Evolutionary conservation across 2,888 invertebrate genomes (phyloP).

Genomic region (Torymus texanus): DNA sequence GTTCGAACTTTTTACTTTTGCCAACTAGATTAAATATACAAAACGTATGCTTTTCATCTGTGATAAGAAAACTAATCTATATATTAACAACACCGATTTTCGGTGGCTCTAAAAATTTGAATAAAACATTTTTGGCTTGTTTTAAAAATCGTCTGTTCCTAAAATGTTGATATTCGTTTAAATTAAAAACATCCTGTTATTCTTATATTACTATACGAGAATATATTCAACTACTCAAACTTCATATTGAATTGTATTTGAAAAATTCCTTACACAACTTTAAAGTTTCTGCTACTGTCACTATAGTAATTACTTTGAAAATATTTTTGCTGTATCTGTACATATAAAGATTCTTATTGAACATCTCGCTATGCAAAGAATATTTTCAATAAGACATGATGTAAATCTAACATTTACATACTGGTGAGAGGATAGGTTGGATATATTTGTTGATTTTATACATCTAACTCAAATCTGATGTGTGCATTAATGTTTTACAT

Average conservation of each 20-base stretch:
- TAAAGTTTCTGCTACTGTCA: not conserved
- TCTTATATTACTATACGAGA: too few species aligned
- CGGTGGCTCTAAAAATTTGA: too few species aligned
- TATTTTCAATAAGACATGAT: slow-evolving; percentile 25
- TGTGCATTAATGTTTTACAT: not conserved
- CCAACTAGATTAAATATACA: too few species aligned
- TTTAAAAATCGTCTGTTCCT: slow-evolving; percentile 15
- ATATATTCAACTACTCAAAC: too few species aligned
- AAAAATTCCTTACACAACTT: slow-evolving; percentile 20
- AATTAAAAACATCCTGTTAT: too few species aligned
- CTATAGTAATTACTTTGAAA: slow-evolving; percentile 13
- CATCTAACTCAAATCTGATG: not conserved
- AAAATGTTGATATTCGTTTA: slow-evolving; percentile 22
- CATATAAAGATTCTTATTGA: slow-evolving; percentile 3
- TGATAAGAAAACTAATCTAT: too few species aligned
- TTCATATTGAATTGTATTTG: slow-evolving; percentile 4
- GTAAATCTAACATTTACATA: not conserved
- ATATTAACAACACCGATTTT: too few species aligned
- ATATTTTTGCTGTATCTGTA: slow-evolving; percentile 46
- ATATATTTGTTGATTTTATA: slow-evolving; percentile 8
- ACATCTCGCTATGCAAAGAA: not conserved
- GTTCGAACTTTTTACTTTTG: too few species aligned
- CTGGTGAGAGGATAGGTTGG: not conserved
- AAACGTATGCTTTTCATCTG: too few species aligned
- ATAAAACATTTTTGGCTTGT: too few species aligned